Conservation (phyloP, 2,797 vertebrate genomes). For the Iguana delicatissima region DNA sequence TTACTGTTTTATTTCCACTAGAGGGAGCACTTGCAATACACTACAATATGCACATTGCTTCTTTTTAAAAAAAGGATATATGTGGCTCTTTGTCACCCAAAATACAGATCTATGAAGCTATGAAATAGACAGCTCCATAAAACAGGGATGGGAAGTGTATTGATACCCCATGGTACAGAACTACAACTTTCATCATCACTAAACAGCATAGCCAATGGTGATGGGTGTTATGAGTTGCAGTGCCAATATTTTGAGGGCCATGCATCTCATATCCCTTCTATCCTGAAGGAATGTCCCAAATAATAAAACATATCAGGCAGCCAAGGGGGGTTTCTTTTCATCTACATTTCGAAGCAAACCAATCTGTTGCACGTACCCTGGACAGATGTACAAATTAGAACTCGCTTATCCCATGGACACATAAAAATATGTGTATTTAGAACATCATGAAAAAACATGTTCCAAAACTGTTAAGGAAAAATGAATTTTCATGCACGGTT, state of each 20-base stretch:
- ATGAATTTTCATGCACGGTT: background rate
- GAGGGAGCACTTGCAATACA: slow-evolving; percentile 58
- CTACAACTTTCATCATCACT: background rate
- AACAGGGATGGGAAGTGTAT: background rate
- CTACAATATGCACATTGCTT: background rate
- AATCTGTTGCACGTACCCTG: background rate
- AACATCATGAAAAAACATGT: background rate
- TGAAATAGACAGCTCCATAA: background rate
- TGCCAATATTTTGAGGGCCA: too few relatives aligned
- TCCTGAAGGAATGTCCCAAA: too few relatives aligned
- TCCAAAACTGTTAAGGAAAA: background rate
- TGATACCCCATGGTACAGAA: background rate
- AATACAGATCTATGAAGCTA: background rate
- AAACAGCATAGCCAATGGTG: too few relatives aligned
- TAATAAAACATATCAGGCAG: background rate
- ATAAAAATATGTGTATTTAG: background rate
- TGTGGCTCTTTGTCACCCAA: background rate
- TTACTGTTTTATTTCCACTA: slow-evolving; percentile 66
- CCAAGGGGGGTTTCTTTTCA: background rate
- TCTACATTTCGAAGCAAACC: background rate
- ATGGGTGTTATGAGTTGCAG: too few relatives aligned
- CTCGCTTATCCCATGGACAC: background rate
- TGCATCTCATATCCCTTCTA: too few relatives aligned
- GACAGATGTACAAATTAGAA: background rate
- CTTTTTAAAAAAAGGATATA: background rate